Conservation (phyloP, 2,113 vertebrate genomes). For the Mungos mungo region DNA sequence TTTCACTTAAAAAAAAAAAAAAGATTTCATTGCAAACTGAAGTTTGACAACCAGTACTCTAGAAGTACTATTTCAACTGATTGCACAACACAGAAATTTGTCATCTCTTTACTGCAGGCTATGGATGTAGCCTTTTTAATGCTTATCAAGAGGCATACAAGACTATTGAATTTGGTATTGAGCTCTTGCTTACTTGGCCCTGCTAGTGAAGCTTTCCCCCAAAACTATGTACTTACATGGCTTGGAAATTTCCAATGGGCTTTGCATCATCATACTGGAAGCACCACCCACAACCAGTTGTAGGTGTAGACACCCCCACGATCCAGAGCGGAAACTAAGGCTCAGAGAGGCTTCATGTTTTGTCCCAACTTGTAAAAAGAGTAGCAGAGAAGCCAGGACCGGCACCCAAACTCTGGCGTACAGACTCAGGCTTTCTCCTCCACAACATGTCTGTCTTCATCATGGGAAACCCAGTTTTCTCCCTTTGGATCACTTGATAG, state of each 20-base stretch:
- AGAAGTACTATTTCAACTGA: neutral
- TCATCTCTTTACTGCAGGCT: neutral
- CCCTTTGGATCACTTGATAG: neutral
- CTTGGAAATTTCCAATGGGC: neutral
- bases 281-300: accelerated
- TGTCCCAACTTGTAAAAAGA: neutral
- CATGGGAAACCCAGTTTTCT: accelerated
- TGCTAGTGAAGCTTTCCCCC: neutral
- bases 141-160: neutral
- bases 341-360: neutral
- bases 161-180: neutral
- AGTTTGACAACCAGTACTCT: neutral
- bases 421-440: neutral
- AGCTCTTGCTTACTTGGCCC: neutral
- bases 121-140: neutral
- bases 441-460: neutral
- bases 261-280: no score
- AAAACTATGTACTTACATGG: no score
- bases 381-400: neutral
- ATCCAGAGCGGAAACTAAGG: neutral
- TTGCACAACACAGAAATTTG: neutral
- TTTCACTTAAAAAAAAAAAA: neutral
- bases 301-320: neutral
- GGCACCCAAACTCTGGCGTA: neutral
- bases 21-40: neutral